A percentile compares a stretch with the other conserved stretches of the same genome.
phyloP scores from a whole-genome alignment of 1,140 invertebrate genomes.

The Achroia grisella region DNA sequence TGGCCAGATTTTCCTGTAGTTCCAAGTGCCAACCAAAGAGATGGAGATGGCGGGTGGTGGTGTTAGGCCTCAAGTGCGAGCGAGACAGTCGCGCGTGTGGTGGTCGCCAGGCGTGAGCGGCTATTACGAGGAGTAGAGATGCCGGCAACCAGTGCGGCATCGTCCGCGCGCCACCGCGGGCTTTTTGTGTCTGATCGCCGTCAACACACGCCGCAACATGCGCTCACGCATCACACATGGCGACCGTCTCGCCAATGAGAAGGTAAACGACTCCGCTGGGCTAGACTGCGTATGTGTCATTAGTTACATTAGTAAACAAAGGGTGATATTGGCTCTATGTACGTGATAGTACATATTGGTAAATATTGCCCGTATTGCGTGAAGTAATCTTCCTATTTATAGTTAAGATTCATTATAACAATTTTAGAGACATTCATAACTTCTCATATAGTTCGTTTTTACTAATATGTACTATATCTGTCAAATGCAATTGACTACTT shows the following conservation, averaged over 20 bases:
- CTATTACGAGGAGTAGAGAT: conserved; percentile 33
- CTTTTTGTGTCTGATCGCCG: conserved; percentile 23
- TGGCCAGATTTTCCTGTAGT: conserved; percentile 52
- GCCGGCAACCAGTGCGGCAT: conserved; percentile 62
- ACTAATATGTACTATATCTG: conserved; percentile 29
- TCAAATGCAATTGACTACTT: neutral
- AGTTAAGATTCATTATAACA: too few relatives aligned
- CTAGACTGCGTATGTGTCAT: conserved; percentile 46
- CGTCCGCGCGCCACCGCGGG: conserved; percentile 59
- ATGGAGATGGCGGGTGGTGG: conserved; percentile 37
- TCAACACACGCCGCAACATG: conserved; percentile 41
- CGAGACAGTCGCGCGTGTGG: conserved; percentile 21
- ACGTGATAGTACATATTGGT: too few relatives aligned
- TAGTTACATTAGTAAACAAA: conserved; percentile 72
- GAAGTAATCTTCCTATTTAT: too few relatives aligned
- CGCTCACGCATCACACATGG: conserved; percentile 64
- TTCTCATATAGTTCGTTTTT: neutral
- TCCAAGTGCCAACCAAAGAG: conserved; percentile 57
- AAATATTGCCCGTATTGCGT: too few relatives aligned
- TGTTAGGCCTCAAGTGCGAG: conserved; percentile 22
- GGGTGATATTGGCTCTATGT: too few relatives aligned
- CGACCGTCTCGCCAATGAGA: conserved; percentile 62
- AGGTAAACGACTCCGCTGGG: conserved; percentile 68
- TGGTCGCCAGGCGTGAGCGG: conserved; percentile 14
- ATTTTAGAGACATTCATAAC: too few relatives aligned